These are phyloP conservation scores for Apodemia duryi DNA, from an alignment of 2,888 invertebrate genomes.

Conservation along the genomic window DNA sequence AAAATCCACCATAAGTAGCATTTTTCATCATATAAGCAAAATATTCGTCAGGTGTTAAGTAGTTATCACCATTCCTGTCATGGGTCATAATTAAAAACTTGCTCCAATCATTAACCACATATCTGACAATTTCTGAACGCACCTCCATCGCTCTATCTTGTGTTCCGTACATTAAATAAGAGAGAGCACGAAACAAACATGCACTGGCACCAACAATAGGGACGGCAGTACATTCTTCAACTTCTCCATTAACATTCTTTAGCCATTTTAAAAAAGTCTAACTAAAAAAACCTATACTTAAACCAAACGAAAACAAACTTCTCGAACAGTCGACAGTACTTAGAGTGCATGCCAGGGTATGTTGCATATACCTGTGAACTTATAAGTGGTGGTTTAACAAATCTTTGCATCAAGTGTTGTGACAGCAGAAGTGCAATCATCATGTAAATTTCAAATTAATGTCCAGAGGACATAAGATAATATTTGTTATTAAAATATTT, in stretches of 20 bases:
- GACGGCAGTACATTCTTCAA: conserved; percentile 24
- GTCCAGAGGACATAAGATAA: no score
- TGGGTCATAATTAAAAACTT: conserved; percentile 12
- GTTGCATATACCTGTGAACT: no score
- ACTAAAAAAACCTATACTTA: conserved; percentile 6
- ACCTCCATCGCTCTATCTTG: conserved; percentile 25
- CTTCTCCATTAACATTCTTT: conserved; percentile 24
- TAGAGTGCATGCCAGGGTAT: no score
- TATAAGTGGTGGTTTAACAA: no score
- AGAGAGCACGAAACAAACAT: conserved; percentile 28
- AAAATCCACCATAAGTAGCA: conserved; percentile 20
- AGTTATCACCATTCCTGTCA: conserved; percentile 17
- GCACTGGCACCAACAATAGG: conserved; percentile 28
- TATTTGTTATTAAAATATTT: no score
- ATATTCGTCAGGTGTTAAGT: conserved; percentile 20
- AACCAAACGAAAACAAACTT: neutral
- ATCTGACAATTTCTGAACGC: conserved; percentile 13
- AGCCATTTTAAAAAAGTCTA: conserved; percentile 21
- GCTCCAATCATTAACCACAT: conserved; percentile 6
- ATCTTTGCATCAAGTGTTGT: no score
- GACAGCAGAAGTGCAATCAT: no score
- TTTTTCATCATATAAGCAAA: conserved; percentile 23
- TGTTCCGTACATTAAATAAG: conserved; percentile 28
- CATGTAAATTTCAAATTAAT: no score
- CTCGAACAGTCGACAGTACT: no score